Evolutionary conservation across 64 coral and sea anemone species (phyloP), one percentile per base, ranked within the genome.

Genomic region (Platygyra sinensis): DNA sequence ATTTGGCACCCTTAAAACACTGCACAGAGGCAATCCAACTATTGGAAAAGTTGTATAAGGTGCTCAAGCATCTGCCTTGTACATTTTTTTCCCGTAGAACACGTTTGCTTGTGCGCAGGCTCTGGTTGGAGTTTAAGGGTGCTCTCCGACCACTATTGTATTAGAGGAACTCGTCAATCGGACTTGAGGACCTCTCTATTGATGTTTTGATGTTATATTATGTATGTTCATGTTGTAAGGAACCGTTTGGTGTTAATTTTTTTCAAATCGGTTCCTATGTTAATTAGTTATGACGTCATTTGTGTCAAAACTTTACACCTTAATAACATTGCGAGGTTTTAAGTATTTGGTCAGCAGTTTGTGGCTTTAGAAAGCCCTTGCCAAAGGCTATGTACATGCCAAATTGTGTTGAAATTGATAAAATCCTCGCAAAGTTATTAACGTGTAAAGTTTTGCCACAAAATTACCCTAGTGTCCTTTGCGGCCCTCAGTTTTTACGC

Each of bases 1-100:
- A 15, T 81, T 81, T 62, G 54, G 79, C 79, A 81, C 54, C 79
- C 79, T 81, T 28, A 81, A 19, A 79, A 79, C 77, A 79, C 77
- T 79, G 28, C 2, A 51, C 77, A 79, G 51, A 81, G 62, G 57
- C 79, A 81, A 81, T 33, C 10, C 55, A 81, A 81, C 57, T 81
- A 33, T 81, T 16, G 16, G 54, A 18, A 81, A 10, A 22, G 55
- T 13, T 81, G 28, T 81, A 0, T 62, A 81, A 81, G 79, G 79
- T 81, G 29, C 27, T 61, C 27, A 54, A 16, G 52, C 24, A 80
- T 17, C 78, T 80, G 1, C 28, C 78, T 80, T 29, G 78, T 32
- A 62, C 79, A 81, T 81, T 81, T 62, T 81, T 6, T 81, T 36
- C 55, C 79, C 10, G 18, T 81, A 62, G 27, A 81, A 81, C 17